phyloP scores from a whole-genome alignment of 2,888 invertebrate genomes.

The Latrodectus elegans region DNA sequence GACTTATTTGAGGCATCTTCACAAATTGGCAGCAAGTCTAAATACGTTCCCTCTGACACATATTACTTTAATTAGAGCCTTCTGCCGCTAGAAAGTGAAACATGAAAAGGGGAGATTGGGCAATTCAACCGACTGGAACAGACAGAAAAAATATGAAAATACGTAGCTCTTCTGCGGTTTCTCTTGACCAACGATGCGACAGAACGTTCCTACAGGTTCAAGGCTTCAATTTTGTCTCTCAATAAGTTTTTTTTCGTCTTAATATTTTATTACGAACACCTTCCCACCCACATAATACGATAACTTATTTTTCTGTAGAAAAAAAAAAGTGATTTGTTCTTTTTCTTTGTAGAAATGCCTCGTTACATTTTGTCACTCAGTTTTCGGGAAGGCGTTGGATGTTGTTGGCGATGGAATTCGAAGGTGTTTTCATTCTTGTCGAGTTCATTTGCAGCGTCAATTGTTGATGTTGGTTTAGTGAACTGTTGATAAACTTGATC shows the following conservation, averaged over 20 bases:
- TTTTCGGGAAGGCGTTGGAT: too few species aligned
- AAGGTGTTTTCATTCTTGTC: too few species aligned
- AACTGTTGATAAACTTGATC: too few species aligned
- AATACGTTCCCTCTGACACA: conserved; percentile 41
- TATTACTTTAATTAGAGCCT: conserved; percentile 50
- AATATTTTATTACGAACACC: background rate
- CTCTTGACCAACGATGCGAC: conserved; percentile 59
- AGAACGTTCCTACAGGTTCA: conserved; percentile 12
- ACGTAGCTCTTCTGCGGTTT: conserved; percentile 27
- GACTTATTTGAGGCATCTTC: conserved; percentile 32
- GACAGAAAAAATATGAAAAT: conserved; percentile 43
- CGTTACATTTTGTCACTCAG: conserved; percentile 45
- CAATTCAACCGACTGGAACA: conserved; percentile 55
- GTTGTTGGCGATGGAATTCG: too few species aligned
- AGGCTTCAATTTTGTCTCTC: background rate
- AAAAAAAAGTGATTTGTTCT: conserved; percentile 3
- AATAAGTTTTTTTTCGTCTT: conserved; percentile 22
- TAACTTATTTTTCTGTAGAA: background rate
- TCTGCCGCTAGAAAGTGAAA: conserved; percentile 48
- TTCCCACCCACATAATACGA: background rate
- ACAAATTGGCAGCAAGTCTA: background rate
- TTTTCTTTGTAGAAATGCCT: conserved; percentile 26
- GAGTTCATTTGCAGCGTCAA: too few species aligned
- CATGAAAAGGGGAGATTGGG: conserved; percentile 12
- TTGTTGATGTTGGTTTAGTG: too few species aligned